phyloP scores from a whole-genome alignment of 37 sponge, comb jelly and placozoan species.

The Crambe crambe region DNA sequence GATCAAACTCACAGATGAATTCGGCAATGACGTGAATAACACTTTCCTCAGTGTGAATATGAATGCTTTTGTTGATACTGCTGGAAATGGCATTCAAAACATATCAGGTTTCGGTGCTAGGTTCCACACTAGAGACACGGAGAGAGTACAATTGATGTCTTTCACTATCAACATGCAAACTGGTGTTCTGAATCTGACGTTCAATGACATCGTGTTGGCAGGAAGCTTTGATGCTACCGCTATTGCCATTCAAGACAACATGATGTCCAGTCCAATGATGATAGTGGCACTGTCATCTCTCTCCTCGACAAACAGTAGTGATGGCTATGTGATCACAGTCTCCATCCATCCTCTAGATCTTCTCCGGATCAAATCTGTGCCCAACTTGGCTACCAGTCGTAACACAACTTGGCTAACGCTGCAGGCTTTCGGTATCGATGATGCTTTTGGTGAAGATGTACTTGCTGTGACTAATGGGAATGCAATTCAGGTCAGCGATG shows the following conservation, averaged over 20 bases:
- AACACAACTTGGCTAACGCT: slow-evolving; percentile 78
- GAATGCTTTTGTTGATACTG: slow-evolving; percentile 63
- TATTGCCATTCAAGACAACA: slow-evolving; percentile 62
- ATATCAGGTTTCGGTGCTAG: slow-evolving; percentile 9
- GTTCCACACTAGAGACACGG: slow-evolving; percentile 31
- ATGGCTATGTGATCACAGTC: slow-evolving; percentile 68
- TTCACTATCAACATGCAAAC: slow-evolving; percentile 83
- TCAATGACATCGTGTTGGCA: slow-evolving; percentile 75
- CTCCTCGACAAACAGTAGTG: slow-evolving; percentile 37
- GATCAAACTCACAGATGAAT: slow-evolving; percentile 57
- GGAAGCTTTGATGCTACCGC: slow-evolving; percentile 71
- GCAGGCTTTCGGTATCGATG: slow-evolving; percentile 86
- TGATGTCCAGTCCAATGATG: neutral
- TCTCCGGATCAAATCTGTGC: slow-evolving; percentile 55
- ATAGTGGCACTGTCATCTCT: slow-evolving; percentile 37
- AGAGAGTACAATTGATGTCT: slow-evolving; percentile 31
- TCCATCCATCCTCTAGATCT: slow-evolving; percentile 71
- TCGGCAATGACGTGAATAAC: slow-evolving; percentile 56
- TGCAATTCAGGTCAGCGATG: slow-evolving; percentile 50
- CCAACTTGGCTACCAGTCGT: slow-evolving; percentile 43
- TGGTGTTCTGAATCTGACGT: slow-evolving; percentile 65
- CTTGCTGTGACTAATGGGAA: slow-evolving; percentile 92
- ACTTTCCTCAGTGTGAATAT: slow-evolving; percentile 48
- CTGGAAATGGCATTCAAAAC: slow-evolving; percentile 26
- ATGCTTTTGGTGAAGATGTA: slow-evolving; percentile 66